Conservation (phyloP, 2,888 invertebrate genomes). For the Drosophila fungiperda region DNA sequence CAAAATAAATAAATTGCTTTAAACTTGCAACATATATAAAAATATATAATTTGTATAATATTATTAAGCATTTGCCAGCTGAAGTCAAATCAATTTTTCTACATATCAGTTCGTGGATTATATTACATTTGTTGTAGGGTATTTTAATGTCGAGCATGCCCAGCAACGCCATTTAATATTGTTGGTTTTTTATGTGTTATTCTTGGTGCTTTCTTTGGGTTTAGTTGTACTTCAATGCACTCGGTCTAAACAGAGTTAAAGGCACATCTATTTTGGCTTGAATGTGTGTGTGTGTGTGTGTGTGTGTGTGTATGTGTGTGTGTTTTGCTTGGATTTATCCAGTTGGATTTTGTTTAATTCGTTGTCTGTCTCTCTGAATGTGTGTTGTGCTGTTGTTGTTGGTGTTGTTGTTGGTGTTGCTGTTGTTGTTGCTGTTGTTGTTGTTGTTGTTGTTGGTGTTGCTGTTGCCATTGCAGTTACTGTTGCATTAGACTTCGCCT, state of each 20-base stretch:
- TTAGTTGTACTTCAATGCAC: conserved; percentile 65
- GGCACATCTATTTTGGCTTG: conserved; percentile 14
- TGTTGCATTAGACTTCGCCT: conserved; percentile 73
- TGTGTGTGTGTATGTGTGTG: conserved; percentile 19
- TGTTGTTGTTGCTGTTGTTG: conserved; percentile 21
- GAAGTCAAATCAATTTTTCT: background rate
- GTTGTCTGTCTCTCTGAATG: conserved; percentile 25
- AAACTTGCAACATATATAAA: too few species aligned
- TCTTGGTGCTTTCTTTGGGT: conserved; percentile 26
- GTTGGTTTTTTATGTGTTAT: conserved; percentile 13
- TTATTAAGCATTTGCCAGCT: background rate
- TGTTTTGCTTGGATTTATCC: conserved; percentile 23
- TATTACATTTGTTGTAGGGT: background rate
- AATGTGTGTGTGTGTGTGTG: conserved; percentile 8
- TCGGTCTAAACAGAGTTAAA: conserved; percentile 37
- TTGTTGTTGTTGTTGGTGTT: conserved; percentile 19
- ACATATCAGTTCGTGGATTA: background rate
- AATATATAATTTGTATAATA: background rate
- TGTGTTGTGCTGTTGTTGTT: too few species aligned
- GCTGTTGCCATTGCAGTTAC: conserved; percentile 28
- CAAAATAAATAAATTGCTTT: background rate
- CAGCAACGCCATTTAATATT: conserved; percentile 1
- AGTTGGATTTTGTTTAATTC: conserved; percentile 71
- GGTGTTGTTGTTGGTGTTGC: background rate
- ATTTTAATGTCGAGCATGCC: background rate